phyloP scores from a whole-genome alignment of 2,888 invertebrate genomes.

The Molorchus minor region DNA sequence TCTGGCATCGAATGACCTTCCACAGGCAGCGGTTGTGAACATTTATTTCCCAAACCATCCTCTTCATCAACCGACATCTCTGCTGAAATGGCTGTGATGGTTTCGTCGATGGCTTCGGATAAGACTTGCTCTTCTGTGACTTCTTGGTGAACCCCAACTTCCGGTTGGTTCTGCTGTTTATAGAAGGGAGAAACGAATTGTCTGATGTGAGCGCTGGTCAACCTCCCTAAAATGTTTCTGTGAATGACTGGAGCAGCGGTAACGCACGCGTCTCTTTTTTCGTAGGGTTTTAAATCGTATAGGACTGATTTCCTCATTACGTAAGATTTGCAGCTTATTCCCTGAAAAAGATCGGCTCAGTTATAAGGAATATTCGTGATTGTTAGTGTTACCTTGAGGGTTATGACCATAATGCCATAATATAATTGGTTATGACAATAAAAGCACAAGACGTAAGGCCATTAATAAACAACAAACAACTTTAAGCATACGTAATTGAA shows the following conservation, averaged over 20 bases:
- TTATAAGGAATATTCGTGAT: conserved; percentile 9
- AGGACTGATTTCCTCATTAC: background rate
- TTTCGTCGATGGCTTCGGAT: background rate
- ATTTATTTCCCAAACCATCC: background rate
- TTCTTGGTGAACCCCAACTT: background rate
- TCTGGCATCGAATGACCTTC: background rate
- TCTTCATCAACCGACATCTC: background rate
- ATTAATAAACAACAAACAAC: no score
- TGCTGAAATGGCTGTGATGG: background rate
- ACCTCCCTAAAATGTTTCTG: conserved; percentile 30
- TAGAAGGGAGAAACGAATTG: conserved; percentile 49
- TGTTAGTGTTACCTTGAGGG: conserved; percentile 8
- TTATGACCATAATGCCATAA: background rate
- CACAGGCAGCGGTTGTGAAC: no score
- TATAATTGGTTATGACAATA: no score
- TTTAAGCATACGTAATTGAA: no score
- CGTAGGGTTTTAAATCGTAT: background rate
- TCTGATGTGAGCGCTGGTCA: conserved; percentile 46
- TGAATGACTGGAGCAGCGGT: background rate
- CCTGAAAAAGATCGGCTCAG: conserved; percentile 11
- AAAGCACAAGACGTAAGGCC: no score
- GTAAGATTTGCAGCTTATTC: background rate
- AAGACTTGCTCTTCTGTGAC: background rate
- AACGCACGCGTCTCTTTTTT: background rate
- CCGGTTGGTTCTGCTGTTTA: conserved; percentile 32